phyloP scores from a whole-genome alignment of 2,113 vertebrate species.

The Caloenas nicobarica region DNA sequence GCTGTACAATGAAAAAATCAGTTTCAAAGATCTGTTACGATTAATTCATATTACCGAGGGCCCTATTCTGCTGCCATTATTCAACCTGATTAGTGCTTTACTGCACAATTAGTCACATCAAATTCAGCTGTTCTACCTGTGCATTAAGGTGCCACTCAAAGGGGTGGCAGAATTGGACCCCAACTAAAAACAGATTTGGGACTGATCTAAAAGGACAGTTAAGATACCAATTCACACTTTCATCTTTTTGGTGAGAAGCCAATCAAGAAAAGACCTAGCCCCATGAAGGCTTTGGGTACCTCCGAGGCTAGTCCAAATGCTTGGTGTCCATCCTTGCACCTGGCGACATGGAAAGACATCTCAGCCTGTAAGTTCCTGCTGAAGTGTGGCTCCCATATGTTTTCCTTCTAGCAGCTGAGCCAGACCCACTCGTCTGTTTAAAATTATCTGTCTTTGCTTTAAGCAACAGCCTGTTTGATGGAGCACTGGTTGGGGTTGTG shows the following conservation, averaged over 20 bases:
- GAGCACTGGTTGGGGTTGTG: neutral
- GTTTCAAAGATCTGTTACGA: conserved; percentile 50
- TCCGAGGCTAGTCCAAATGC: neutral
- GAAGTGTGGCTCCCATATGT: fast-evolving
- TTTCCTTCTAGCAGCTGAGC: neutral
- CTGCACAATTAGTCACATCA: conserved; percentile 9
- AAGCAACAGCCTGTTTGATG: neutral
- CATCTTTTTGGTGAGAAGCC: neutral
- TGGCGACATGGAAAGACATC: neutral
- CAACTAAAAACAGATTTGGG: neutral
- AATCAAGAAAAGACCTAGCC: neutral
- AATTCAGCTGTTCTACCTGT: neutral
- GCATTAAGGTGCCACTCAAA: neutral
- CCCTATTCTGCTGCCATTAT: conserved; percentile 52
- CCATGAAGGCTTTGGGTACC: neutral
- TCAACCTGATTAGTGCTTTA: conserved; percentile 48
- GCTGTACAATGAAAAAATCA: conserved; percentile 57
- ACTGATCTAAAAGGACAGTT: neutral
- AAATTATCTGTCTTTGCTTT: neutral
- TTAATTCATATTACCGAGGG: conserved; percentile 62
- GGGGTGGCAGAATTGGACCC: neutral
- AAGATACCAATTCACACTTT: neutral
- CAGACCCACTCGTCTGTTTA: neutral
- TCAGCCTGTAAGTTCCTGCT: neutral
- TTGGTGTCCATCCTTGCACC: neutral